phyloP scores from a whole-genome alignment of 2,113 vertebrate species.

The Mesoclemmys tuberculata region DNA sequence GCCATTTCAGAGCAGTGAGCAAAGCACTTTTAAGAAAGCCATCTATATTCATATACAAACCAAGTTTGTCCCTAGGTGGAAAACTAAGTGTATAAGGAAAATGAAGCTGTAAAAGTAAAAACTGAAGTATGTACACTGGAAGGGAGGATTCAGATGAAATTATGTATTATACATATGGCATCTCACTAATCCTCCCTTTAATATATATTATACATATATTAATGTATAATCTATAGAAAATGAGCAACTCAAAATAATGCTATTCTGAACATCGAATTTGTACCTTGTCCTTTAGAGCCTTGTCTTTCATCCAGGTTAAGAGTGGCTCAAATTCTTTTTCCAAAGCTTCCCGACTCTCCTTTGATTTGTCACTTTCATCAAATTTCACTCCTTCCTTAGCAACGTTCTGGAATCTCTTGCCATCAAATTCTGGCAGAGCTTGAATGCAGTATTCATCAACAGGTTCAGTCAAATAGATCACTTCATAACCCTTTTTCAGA shows the following conservation, averaged over 20 bases:
- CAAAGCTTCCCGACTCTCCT: constrained; percentile 90
- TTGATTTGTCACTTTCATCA: constrained; percentile 94
- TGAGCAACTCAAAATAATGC: neutral
- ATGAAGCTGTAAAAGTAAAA: neutral
- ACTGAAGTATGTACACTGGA: neutral
- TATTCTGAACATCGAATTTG: rapidly evolving
- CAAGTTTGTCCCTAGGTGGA: neutral
- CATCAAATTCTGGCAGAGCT: constrained; percentile 96
- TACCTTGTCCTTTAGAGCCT: constrained; percentile 95
- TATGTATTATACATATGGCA: too few species aligned
- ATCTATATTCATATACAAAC: neutral
- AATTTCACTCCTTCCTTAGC: constrained; percentile 98
- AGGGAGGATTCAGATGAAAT: neutral
- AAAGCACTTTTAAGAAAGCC: neutral
- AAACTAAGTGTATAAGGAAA: neutral
- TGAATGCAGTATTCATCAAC: constrained; percentile 99
- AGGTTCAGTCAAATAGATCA: constrained; percentile 96
- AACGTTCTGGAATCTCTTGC: constrained; percentile 98
- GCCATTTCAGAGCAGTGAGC: too few species aligned
- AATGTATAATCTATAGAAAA: too few species aligned
- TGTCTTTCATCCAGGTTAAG: constrained; percentile 97
- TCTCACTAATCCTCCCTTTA: too few species aligned
- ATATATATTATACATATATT: neutral
- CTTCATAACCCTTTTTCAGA: constrained; percentile 98
- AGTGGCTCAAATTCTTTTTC: constrained; percentile 97